Conservation (phyloP, 2,113 vertebrate species). For the Panurus biarmicus region DNA sequence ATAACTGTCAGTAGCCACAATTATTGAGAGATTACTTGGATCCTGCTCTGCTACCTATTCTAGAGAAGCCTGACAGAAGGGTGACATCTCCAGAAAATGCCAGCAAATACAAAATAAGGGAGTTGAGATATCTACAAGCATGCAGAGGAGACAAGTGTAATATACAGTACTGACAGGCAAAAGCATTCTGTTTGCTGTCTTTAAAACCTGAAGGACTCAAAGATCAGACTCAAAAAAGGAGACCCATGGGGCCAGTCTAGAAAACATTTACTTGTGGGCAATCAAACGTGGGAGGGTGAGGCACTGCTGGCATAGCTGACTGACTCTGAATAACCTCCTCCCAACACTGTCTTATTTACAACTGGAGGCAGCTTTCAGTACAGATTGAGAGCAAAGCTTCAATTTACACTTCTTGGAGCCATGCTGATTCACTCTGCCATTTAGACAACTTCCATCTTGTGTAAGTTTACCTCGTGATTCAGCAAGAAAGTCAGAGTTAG, state of each 20-base stretch:
- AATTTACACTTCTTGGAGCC: not conserved
- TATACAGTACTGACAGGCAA: not conserved
- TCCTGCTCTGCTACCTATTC: not conserved
- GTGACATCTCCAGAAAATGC: not conserved
- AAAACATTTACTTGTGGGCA: not conserved
- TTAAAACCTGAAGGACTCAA: not conserved
- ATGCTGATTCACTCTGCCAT: not conserved
- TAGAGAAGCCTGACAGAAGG: not conserved
- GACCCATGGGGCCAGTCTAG: not conserved
- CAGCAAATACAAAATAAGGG: not conserved
- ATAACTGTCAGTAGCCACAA: not conserved
- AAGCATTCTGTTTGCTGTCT: not conserved
- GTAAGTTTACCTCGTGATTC: not conserved
- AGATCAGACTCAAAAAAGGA: not conserved
- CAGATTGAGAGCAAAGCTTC: not conserved
- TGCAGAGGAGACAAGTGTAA: not conserved
- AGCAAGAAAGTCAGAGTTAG: not conserved
- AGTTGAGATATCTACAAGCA: not conserved
- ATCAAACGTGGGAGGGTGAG: not conserved
- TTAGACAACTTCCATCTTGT: not conserved
- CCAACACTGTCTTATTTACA: not conserved
- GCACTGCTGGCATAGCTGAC: not conserved
- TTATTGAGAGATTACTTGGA: not conserved
- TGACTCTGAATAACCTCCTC: not conserved
- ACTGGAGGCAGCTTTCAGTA: not conserved